These are phyloP conservation scores for Salarias fasciatus DNA, from an alignment of 2,797 vertebrate genomes.

Conservation along the genomic window DNA sequence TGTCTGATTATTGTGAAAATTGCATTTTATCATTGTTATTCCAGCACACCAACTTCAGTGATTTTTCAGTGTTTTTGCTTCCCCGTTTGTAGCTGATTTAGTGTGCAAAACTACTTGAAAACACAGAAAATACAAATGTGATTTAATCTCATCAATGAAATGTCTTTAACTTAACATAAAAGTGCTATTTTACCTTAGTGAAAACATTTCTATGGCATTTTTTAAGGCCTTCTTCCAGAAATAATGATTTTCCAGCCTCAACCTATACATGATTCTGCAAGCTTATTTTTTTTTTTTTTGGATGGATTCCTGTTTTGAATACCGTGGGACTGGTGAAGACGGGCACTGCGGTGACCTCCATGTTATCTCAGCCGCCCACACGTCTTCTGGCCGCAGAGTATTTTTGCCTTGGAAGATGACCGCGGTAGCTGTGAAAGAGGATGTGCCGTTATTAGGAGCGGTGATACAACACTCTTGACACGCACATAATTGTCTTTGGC, in stretches of 20 bases:
- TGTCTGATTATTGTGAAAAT: too few species aligned
- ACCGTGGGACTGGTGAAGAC: conserved; percentile 29
- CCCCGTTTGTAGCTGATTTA: conserved; percentile 3
- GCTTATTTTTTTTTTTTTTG: conserved; percentile 40
- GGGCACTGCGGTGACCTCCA: conserved; percentile 54
- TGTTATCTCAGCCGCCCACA: conserved; percentile 69
- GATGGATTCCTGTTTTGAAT: conserved; percentile 45
- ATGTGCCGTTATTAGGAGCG: conserved; percentile 61
- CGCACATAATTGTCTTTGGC: conserved; percentile 74
- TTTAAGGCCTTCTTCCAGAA: conserved; percentile 20
- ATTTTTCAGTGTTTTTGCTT: too few species aligned
- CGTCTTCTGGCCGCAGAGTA: conserved; percentile 63
- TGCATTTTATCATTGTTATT: too few species aligned
- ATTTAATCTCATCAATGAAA: conserved; percentile 68
- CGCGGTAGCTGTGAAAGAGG: conserved; percentile 53
- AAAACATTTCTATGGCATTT: conserved; percentile 37
- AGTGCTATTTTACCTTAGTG: conserved; percentile 60
- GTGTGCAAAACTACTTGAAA: conserved; percentile 37
- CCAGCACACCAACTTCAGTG: too few species aligned
- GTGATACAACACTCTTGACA: conserved; percentile 76
- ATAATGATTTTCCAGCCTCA: conserved; percentile 42
- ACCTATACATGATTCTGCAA: conserved; percentile 39
- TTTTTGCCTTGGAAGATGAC: conserved; percentile 62
- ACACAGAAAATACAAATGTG: conserved; percentile 45
- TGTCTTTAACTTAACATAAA: conserved; percentile 59